Evolutionary conservation across 2,888 invertebrate genomes (phyloP), one percentile per base, ranked within the genome.

Genomic region (Lottia gigantea): DNA sequence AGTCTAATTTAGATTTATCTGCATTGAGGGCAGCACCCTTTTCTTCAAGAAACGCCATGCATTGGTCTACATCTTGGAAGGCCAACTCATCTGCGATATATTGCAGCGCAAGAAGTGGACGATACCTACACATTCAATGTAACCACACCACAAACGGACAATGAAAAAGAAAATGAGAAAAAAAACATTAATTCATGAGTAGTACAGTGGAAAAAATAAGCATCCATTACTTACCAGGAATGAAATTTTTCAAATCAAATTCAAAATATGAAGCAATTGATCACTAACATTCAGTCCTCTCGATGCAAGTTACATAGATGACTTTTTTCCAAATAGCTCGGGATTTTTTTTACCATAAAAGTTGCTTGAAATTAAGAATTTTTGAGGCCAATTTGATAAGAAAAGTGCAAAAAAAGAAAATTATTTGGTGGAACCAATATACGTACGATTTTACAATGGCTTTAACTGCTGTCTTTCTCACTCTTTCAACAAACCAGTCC

Each of bases 401-500:
- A 65, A 65, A 64, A 62, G n/a, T n/a, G n/a, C n/a, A 55, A 11
- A 66, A 74, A 46, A 26, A 66, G 23, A 25, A 49, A 67, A 62
- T 12, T 25, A n/a, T 12, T n/a, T 64, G n/a, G 63, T 64, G n/a
- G 63, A 14, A 14, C 19, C 45, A 55, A 71, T 70, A 83, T 92
- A 96, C 97, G 91, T 95, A 99, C 97, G 97, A 94, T 93, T 97
- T 98, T 80, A 97, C 92, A 89, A 98, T 94, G 88, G 93, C 92
- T 90, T 94, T 96, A 86, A 98, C 91, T 85, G 97, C 98, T 83
- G 91, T 91, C 90, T 95, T 97, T 86, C 99, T 92, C 89, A 98
- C 97, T 86, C 98, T 92, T 79, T 96, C 95, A 87, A 96, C 92
- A 92, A 98, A 98, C 96, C 98, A 97, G 90, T 98, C 98, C 91